Conservation (phyloP, 2,888 invertebrate species). For the Alviniconcha strummeri region DNA sequence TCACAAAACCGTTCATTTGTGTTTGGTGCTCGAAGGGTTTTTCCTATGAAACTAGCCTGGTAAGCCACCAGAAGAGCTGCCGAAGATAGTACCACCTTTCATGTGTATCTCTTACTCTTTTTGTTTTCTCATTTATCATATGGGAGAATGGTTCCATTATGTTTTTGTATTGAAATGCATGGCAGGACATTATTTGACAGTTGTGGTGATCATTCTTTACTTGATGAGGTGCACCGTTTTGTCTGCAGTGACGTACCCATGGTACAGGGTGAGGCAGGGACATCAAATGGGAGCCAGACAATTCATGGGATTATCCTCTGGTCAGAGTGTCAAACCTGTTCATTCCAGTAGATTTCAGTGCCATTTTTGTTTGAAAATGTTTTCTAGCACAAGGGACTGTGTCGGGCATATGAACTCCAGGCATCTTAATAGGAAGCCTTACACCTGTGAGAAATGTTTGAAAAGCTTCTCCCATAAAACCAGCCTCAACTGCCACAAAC, state of each 20-base stretch:
- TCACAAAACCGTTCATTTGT: conserved; percentile 37
- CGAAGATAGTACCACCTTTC: background rate
- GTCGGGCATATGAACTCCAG: conserved; percentile 21
- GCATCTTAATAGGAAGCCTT: conserved; percentile 17
- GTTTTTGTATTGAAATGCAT: background rate
- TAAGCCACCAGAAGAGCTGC: conserved; percentile 31
- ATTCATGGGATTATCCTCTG: background rate
- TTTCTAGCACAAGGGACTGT: conserved; percentile 17
- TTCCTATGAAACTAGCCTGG: conserved; percentile 40
- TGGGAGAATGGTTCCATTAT: background rate
- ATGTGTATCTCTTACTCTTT: background rate
- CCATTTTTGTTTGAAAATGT: conserved; percentile 7
- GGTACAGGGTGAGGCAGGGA: background rate
- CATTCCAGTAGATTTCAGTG: conserved; percentile 10
- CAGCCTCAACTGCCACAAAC: conserved; percentile 19
- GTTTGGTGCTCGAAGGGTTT: conserved; percentile 35
- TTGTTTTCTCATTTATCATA: background rate
- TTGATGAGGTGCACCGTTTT: background rate
- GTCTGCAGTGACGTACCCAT: background rate
- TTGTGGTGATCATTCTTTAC: background rate
- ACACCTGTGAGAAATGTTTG: conserved; percentile 14
- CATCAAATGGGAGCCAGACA: background rate
- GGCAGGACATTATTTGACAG: background rate
- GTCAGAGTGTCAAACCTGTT: background rate
- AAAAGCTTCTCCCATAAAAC: conserved; percentile 15